These are phyloP conservation scores for Petrocephalus microphthalmus DNA, from an alignment of 2,113 vertebrate genomes.

Conservation along the genomic window DNA sequence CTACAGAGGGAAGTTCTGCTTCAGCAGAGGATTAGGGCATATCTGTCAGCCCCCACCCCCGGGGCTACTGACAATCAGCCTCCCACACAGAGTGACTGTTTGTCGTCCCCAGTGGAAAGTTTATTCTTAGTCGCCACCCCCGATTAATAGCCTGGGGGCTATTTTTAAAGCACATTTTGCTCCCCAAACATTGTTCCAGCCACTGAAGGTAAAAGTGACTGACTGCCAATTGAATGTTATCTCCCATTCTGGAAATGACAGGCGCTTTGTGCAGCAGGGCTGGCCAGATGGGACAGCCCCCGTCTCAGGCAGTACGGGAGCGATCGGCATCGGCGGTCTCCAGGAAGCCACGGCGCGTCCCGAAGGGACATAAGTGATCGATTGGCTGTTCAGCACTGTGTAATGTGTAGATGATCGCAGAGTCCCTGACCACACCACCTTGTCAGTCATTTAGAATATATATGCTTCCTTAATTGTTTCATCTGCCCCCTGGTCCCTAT, in stretches of 20 bases:
- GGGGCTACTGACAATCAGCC: not conserved
- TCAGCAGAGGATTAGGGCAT: not conserved
- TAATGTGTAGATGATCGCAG: not conserved
- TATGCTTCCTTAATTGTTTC: not conserved
- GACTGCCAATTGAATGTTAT: not conserved
- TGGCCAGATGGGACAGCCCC: not conserved
- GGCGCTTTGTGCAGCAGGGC: not conserved
- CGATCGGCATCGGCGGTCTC: not conserved
- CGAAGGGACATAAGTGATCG: not conserved
- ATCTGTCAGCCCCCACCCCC: not conserved
- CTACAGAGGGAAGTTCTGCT: not conserved
- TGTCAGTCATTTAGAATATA: not conserved
- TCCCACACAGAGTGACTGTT: not conserved
- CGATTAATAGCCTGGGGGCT: not conserved
- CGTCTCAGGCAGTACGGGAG: not conserved
- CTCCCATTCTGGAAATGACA: not conserved
- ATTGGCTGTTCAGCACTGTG: not conserved
- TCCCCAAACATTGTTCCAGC: not conserved
- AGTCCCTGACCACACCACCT: not conserved
- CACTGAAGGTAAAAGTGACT: not conserved
- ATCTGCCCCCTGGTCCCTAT: not conserved
- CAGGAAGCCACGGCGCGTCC: not conserved
- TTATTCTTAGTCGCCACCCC: not conserved
- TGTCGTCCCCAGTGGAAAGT: not conserved
- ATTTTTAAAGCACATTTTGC: not conserved